phyloP scores from a whole-genome alignment of 2,888 invertebrate genomes.

The Drosophila formosana region DNA sequence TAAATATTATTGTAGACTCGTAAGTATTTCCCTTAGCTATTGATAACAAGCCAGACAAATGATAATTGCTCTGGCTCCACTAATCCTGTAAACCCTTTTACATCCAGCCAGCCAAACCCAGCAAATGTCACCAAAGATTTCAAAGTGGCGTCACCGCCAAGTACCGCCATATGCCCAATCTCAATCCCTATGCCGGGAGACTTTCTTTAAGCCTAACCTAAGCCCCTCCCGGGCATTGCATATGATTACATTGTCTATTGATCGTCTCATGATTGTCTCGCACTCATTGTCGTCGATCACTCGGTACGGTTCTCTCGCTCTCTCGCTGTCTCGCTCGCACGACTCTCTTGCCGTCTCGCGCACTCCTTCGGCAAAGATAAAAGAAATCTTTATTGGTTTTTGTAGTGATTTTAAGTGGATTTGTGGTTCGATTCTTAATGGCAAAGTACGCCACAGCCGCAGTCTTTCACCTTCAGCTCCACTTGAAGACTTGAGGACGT shows the following conservation, averaged over 20 bases:
- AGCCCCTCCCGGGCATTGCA: slow-evolving; percentile 53
- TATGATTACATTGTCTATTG: slow-evolving; percentile 72
- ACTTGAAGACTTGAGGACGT: slow-evolving; percentile 11
- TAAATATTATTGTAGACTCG: slow-evolving; percentile 6
- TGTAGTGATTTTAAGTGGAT: slow-evolving; percentile 83
- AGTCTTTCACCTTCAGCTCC: slow-evolving; percentile 53
- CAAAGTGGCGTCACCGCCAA: slow-evolving; percentile 76
- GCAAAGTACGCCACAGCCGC: slow-evolving; percentile 74
- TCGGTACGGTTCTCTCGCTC: slow-evolving; percentile 8
- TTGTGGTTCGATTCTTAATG: slow-evolving; percentile 82
- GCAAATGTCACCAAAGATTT: slow-evolving; percentile 67
- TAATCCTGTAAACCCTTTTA: slow-evolving; percentile 64
- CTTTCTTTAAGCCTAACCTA: slow-evolving; percentile 32
- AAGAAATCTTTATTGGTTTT: slow-evolving; percentile 80
- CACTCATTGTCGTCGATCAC: slow-evolving; percentile 42
- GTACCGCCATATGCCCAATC: slow-evolving; percentile 28
- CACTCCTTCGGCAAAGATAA: slow-evolving; percentile 71
- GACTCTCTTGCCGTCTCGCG: slow-evolving; percentile 39
- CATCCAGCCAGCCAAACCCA: slow-evolving; percentile 15
- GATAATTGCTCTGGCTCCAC: slow-evolving; percentile 84
- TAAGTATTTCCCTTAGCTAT: slow-evolving; percentile 13
- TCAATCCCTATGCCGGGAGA: slow-evolving; percentile 18
- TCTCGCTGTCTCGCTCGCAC: slow-evolving; percentile 26
- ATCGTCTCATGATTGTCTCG: slow-evolving; percentile 67
- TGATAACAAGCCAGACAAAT: slow-evolving; percentile 75